Base-by-base conservation (phyloP, 2,113 vertebrate species). In the Lasiurus borealis region DNA sequence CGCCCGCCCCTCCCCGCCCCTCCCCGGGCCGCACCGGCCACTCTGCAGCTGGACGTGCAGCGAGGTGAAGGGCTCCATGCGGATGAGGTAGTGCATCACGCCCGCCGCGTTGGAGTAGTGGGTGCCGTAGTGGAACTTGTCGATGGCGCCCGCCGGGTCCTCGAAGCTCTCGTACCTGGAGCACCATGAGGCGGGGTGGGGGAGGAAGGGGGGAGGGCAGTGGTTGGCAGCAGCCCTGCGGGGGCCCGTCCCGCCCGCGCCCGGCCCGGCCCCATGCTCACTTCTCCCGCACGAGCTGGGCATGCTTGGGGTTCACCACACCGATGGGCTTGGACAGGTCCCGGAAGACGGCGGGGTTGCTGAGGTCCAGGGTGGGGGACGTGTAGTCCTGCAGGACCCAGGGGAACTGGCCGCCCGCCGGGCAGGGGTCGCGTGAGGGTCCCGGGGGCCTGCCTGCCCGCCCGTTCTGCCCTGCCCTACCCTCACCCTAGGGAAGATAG, bases 11-110 rank as follows among this genome's bases (percentile, higher is more conserved):
- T 3, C 16, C 23, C 52, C 52, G 5, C 16, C 52, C 52, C 52
- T 3, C 16, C 66, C 40, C 7, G 40, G 76, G 31, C 13, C 97
- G 77, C 96, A 99, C 99, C 99, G 99, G 98, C 99, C 99, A 1
- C 99, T 99, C 98, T 99, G 99, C 97, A 99, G 98, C 98, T 99
- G 99, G 97, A 99, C 99, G 78, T 99, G 99, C 96, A 99, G 98
- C 2, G 98, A 99, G 95, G 99, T 99, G 97, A 99, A 99, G 8
- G 99, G 99, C 93, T 99, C 99, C 44, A 98, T 98, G 75, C 99
- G 99, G 98, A 99, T 99, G 99, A 99, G 99, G 99, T 99, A 99
- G 98, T 99, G 99, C 99, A 99, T 99, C 97, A 99, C 99, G 1
- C 99, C 99, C 0, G 99, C 99, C 0, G 99, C 99, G 4, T 99